Conservation (phyloP, 2,888 invertebrate species). For the Cryptus armator region DNA sequence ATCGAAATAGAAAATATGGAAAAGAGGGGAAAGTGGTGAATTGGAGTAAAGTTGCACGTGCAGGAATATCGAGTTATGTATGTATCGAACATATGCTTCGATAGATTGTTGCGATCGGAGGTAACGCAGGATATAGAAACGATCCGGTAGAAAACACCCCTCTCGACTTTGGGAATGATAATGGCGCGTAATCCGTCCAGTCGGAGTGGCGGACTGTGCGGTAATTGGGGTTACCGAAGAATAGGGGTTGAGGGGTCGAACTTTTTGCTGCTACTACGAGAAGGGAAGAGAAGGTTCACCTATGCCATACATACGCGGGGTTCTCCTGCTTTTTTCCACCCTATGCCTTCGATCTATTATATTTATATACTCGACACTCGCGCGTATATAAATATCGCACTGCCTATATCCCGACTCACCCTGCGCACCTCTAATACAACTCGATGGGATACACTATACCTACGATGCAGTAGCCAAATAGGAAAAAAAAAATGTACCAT, state of each 20-base stretch:
- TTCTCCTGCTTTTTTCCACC: conserved; percentile 34
- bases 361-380: conserved; percentile 68
- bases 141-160: conserved; percentile 67
- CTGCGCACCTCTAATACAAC: conserved; percentile 34
- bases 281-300: conserved; percentile 56
- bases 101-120: conserved; percentile 45
- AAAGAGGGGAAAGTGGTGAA: conserved; percentile 43
- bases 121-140: conserved; percentile 43
- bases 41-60: conserved; percentile 39
- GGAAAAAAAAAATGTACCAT: conserved; percentile 79
- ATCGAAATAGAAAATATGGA: conserved; percentile 38
- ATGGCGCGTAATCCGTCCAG: conserved; percentile 83
- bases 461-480: conserved; percentile 73
- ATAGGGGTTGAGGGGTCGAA: conserved; percentile 59
- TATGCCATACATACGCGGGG: conserved; percentile 42
- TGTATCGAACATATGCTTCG: conserved; percentile 50
- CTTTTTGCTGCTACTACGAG: conserved; percentile 40
- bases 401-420: conserved; percentile 29
- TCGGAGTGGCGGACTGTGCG: conserved; percentile 75
- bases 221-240: conserved; percentile 80
- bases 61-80: conserved; percentile 15
- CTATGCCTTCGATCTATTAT: conserved; percentile 59
- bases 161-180: conserved; percentile 81
- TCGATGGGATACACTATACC: background rate
- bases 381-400: conserved; percentile 69